These are phyloP conservation scores for Channa argus DNA, from an alignment of 2,113 vertebrate genomes.

Conservation along the genomic window DNA sequence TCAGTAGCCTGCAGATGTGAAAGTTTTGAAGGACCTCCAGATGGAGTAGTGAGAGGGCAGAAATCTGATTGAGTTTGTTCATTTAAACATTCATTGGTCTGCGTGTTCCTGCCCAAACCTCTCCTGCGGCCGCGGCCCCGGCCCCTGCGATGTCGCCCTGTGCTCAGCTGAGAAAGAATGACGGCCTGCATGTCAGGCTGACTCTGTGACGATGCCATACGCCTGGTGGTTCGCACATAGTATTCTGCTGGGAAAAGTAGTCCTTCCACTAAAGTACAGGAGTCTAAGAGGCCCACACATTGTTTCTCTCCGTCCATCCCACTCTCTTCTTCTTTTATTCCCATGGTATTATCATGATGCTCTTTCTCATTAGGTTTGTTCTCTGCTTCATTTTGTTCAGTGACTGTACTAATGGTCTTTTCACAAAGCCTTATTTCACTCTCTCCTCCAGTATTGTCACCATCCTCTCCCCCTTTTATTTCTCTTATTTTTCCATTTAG, in stretches of 20 bases:
- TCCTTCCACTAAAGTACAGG: slow-evolving; percentile 74
- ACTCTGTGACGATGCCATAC: slow-evolving; percentile 67
- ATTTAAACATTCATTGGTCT: not conserved
- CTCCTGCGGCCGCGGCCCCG: slow-evolving; percentile 36
- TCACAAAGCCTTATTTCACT: not conserved
- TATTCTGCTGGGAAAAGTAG: slow-evolving; percentile 75
- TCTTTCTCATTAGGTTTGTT: slow-evolving; percentile 12
- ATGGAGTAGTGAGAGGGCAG: not conserved
- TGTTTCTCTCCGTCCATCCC: slow-evolving; percentile 1
- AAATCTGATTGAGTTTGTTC: not conserved
- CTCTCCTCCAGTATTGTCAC: not conserved
- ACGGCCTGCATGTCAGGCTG: slow-evolving; percentile 70
- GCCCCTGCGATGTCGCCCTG: slow-evolving; percentile 38
- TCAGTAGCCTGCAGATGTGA: not conserved
- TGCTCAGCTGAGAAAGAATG: slow-evolving; percentile 59
- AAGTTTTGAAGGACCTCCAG: not conserved
- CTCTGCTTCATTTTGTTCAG: not conserved
- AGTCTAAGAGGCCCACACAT: slow-evolving; percentile 34
- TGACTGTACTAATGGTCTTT: slow-evolving; percentile 2
- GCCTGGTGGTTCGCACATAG: slow-evolving; percentile 76
- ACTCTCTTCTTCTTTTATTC: slow-evolving; percentile 25
- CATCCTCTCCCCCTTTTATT: not conserved
- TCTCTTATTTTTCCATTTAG: not conserved
- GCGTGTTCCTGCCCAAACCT: not conserved
- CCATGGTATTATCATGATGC: rapidly evolving